Base-by-base conservation (phyloP, 2,888 invertebrate genomes). In the Argynnis bischoffii region DNA sequence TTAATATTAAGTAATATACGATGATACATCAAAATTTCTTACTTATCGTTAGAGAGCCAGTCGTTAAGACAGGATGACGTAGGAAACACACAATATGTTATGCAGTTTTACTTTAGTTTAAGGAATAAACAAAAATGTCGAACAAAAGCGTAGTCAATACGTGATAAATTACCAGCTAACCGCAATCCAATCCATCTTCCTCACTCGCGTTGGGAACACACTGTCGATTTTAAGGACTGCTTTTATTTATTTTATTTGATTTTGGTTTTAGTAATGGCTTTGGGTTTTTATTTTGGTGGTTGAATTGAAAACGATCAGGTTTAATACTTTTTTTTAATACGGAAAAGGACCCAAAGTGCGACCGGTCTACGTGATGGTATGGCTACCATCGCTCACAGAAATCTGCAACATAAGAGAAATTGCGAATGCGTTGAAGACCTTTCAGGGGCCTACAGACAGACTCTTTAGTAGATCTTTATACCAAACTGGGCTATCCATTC, bases 121-220 rank as follows among this genome's bases (percentile, higher is more conserved):
- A 65, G 64, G 69, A 76, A 82, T 82, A 83, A 84, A 83, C 80
- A 81, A 77, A 79, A 77, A 77, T 66, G 73, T 60, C 64, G 48
- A 67, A 69, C 68, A 77, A 81, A 82, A 76, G 76, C 69, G 72
- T 73, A 81, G 79, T 77, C 84, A 78, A 86, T 85, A 78, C 79
- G 83, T 84, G 86, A 87, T 87, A 84, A 84, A 87, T 86, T 82
- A 84, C 84, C 69, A 74, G 71, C 67, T 73, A 69, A 56, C 73
- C 69, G 72, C 72, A 72, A 75, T 64, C 79, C 86, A 78, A 87
- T 87, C 87, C 83, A 83, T 86, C 88, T 86, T 60, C 66, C 65
- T 61, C 61, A 61, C 16, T 26, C 8, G 35, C 35, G 18, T 51
- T 18, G 18, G 35, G 61, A 61, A 18, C 51, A 61, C 61, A 61